These are phyloP conservation scores for Ophioninae sp. DNA, from an alignment of 2,888 invertebrate genomes.

Conservation along the genomic window DNA sequence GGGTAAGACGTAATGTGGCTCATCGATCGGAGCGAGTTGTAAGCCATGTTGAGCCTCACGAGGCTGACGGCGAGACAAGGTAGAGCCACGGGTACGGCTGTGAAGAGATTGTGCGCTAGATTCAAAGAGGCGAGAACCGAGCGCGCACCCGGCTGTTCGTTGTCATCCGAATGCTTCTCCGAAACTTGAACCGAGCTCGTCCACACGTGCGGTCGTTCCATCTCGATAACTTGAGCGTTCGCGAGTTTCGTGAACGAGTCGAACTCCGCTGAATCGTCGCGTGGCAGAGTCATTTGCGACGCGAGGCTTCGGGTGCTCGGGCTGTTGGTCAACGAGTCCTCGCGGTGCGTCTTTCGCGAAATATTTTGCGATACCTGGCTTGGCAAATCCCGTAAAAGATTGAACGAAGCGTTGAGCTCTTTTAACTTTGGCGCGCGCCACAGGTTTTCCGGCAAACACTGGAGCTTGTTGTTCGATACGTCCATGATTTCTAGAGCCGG, in stretches of 20 bases:
- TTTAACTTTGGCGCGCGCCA: constrained; percentile 94
- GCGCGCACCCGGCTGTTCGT: constrained; percentile 83
- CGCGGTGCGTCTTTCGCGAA: constrained; percentile 69
- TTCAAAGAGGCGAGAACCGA: constrained; percentile 90
- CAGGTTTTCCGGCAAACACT: constrained; percentile 90
- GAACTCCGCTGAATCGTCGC: constrained; percentile 78
- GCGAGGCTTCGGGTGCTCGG: constrained; percentile 74
- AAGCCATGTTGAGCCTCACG: constrained; percentile 94
- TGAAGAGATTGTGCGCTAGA: constrained; percentile 95
- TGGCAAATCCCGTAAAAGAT: constrained; percentile 90
- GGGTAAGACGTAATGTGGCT: constrained; percentile 92
- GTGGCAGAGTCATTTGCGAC: constrained; percentile 72
- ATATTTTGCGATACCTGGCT: constrained; percentile 77
- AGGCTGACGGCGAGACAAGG: constrained; percentile 95
- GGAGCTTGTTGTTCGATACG: constrained; percentile 96
- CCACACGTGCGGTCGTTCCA: constrained; percentile 91
- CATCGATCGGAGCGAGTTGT: constrained; percentile 87
- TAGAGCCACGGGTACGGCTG: constrained; percentile 92
- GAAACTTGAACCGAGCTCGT: constrained; percentile 86
- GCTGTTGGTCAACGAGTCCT: constrained; percentile 73
- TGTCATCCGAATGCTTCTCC: constrained; percentile 85
- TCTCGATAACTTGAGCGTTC: constrained; percentile 82
- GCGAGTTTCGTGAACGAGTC: constrained; percentile 79
- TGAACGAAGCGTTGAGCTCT: constrained; percentile 94
- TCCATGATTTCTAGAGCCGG: constrained; percentile 91